phyloP scores from a whole-genome alignment of 2,113 vertebrate genomes.

The Dipodomys merriami region DNA sequence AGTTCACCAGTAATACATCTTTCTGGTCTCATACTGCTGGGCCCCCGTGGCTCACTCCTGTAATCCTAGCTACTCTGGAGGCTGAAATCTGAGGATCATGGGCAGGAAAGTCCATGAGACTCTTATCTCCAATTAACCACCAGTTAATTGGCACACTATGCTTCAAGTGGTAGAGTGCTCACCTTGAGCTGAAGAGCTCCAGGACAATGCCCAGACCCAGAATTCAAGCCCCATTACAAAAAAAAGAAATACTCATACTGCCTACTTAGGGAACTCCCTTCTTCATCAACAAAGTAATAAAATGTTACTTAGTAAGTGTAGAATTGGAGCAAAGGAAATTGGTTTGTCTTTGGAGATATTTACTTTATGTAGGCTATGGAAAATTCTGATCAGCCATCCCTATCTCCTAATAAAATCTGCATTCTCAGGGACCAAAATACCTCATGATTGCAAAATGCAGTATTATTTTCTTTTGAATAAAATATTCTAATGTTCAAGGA shows the following conservation, averaged over 20 bases:
- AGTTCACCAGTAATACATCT: neutral
- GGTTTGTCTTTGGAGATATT: slow-evolving; percentile 44
- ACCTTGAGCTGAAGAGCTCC: too few species aligned
- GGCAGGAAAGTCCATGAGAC: too few species aligned
- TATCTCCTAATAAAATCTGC: neutral
- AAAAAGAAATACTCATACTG: neutral
- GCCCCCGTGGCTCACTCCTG: too few species aligned
- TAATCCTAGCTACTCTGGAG: too few species aligned
- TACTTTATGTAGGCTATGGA: slow-evolving; percentile 43
- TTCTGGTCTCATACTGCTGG: neutral
- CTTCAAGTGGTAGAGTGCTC: too few species aligned
- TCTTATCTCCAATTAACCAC: too few species aligned
- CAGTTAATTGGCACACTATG: too few species aligned
- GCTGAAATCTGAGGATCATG: too few species aligned
- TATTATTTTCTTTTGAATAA: slow-evolving; percentile 33
- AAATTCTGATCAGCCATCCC: slow-evolving; percentile 31
- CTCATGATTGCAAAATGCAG: neutral
- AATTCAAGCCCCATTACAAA: too few species aligned
- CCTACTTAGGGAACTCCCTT: neutral
- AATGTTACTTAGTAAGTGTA: slow-evolving; percentile 50
- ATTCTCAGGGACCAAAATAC: slow-evolving; percentile 24
- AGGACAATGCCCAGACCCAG: too few species aligned
- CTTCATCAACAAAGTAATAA: slow-evolving; percentile 3
- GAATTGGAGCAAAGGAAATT: neutral
- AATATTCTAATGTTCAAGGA: neutral